Evolutionary conservation across 2,113 vertebrate species (phyloP).

Genomic region (Limanda limanda): DNA sequence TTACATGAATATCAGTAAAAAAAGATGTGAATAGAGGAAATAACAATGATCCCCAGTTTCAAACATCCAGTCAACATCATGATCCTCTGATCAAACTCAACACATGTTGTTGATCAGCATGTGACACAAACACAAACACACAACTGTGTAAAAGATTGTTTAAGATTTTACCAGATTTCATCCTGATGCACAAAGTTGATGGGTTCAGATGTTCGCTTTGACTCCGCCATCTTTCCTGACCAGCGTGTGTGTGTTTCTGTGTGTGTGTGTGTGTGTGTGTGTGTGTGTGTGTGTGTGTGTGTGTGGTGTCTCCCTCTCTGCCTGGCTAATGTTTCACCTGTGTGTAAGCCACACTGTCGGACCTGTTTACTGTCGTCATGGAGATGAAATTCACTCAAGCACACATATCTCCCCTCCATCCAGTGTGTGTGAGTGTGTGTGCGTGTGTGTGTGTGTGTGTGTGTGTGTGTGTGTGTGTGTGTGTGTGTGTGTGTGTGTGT

Average conservation of each 20-base stretch:
- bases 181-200: slow-evolving; percentile 73
- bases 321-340: slow-evolving; percentile 63
- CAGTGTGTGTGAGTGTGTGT: background rate
- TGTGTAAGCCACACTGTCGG: slow-evolving; percentile 54
- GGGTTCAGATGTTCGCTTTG: slow-evolving; percentile 39
- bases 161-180: slow-evolving; percentile 76
- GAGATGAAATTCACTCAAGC: slow-evolving; percentile 35
- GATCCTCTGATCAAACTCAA: too few relatives aligned
- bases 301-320: slow-evolving; percentile 9
- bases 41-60: too few relatives aligned
- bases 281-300: slow-evolving; percentile 20
- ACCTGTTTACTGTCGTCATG: slow-evolving; percentile 68
- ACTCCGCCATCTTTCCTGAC: slow-evolving; percentile 60
- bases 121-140: too few relatives aligned
- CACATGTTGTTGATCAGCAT: too few relatives aligned
- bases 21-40: too few relatives aligned
- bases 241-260: slow-evolving; percentile 11
- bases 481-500: background rate
- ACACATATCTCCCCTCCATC: background rate
- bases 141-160: too few relatives aligned
- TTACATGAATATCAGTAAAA: too few relatives aligned
- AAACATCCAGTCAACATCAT: too few relatives aligned
- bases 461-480: background rate
- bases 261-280: slow-evolving; percentile 1
- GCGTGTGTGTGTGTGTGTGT: slow-evolving; percentile 28